Conservation (phyloP, 2,888 invertebrate species). For the Cantharis flavilabris region DNA sequence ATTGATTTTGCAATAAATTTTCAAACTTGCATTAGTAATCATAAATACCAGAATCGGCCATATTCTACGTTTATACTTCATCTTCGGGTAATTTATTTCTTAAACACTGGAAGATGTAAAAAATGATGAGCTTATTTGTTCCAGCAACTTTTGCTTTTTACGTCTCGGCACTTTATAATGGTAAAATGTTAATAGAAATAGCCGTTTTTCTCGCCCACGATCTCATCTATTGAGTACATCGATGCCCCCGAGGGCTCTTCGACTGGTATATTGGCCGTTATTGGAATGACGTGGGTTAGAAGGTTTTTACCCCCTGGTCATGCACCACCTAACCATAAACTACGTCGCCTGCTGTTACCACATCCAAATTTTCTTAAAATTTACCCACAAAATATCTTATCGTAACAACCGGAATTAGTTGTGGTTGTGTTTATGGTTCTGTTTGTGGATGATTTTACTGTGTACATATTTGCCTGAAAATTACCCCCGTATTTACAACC, state of each 20-base stretch:
- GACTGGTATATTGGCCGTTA: conserved; percentile 41
- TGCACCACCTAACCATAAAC: conserved; percentile 37
- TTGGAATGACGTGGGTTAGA: conserved; percentile 44
- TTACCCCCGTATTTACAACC: conserved; percentile 27
- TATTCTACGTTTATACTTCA: neutral
- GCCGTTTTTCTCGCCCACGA: conserved; percentile 35
- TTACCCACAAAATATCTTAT: conserved; percentile 25
- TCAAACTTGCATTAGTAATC: neutral
- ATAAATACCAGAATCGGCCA: neutral
- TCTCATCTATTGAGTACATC: conserved; percentile 38
- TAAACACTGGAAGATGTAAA: neutral
- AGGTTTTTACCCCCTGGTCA: conserved; percentile 36
- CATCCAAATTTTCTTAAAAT: conserved; percentile 35
- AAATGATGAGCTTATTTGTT: neutral
- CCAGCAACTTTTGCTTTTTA: neutral
- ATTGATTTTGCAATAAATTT: neutral
- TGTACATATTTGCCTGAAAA: conserved; percentile 30
- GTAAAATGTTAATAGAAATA: conserved; percentile 27
- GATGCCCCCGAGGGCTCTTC: conserved; percentile 37
- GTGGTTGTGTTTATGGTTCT: conserved; percentile 25
- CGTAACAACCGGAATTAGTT: conserved; percentile 19
- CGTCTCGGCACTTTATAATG: conserved; percentile 10
- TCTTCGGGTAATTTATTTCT: neutral
- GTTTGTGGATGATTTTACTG: conserved; percentile 27
- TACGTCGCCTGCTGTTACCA: conserved; percentile 36